A percentile compares a stretch with the other conserved stretches of the same genome.
Evolutionary conservation across 2,888 invertebrate genomes (phyloP).

Genomic region (Zele albiditarsus): DNA sequence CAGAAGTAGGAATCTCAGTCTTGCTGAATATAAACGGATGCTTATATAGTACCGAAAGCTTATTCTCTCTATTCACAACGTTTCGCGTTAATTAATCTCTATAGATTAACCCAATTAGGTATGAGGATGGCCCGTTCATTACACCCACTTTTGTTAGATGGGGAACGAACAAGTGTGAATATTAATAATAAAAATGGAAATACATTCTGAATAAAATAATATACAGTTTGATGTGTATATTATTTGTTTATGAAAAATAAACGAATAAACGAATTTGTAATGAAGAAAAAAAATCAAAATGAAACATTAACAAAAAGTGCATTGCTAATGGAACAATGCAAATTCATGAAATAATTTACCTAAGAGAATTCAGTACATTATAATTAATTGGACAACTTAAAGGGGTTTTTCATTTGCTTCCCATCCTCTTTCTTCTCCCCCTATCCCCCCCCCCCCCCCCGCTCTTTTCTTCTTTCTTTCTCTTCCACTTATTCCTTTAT

Average conservation of each 20-base stretch:
- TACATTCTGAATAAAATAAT: neutral
- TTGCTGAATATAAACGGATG: constrained; percentile 44
- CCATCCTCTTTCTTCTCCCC: neutral
- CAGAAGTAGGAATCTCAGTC: constrained; percentile 22
- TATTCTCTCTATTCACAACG: constrained; percentile 59
- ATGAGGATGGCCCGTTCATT: constrained; percentile 63
- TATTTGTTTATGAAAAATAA: neutral
- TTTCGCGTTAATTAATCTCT: constrained; percentile 63
- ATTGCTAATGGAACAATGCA: constrained; percentile 26
- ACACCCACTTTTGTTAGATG: constrained; percentile 41
- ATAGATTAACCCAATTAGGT: constrained; percentile 66
- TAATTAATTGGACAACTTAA: constrained; percentile 61
- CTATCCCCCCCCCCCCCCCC: neutral
- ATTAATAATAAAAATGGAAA: neutral
- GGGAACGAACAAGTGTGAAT: neutral
- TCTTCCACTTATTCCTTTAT: constrained; percentile 4
- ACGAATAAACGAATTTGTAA: constrained; percentile 6
- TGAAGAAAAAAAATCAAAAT: constrained; percentile 3
- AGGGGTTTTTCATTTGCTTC: constrained; percentile 37
- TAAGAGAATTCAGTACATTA: constrained; percentile 61
- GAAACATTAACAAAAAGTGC: neutral
- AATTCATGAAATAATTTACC: constrained; percentile 50
- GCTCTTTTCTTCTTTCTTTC: neutral
- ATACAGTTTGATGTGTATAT: constrained; percentile 15
- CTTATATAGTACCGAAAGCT: constrained; percentile 48